Conservation (phyloP, 2,888 invertebrate species). For the Drosophila histrio region DNA sequence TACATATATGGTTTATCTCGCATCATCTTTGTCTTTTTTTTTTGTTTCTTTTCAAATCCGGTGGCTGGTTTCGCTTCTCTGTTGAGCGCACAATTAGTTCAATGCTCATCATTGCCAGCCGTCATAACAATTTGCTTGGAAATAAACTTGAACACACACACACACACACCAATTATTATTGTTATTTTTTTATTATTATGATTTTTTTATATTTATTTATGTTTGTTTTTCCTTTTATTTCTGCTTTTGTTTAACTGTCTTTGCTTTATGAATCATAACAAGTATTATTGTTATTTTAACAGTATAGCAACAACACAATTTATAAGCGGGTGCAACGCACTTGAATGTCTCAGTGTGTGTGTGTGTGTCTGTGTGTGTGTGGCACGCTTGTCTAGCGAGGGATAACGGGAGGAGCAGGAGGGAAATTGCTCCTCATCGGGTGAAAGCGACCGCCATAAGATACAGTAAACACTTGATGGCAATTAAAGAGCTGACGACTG, state of each 20-base stretch:
- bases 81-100: slow-evolving; percentile 78
- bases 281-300: slow-evolving; percentile 40
- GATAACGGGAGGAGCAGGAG: slow-evolving; percentile 37
- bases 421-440: slow-evolving; percentile 37
- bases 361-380: slow-evolving; percentile 27
- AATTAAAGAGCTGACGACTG: slow-evolving; percentile 56
- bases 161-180: slow-evolving; percentile 20
- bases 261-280: slow-evolving; percentile 29
- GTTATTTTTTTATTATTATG: slow-evolving; percentile 36
- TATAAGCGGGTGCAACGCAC: slow-evolving; percentile 66
- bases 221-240: slow-evolving; percentile 17
- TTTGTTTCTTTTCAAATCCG: slow-evolving; percentile 29
- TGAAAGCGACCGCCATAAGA: slow-evolving; percentile 61
- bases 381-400: slow-evolving; percentile 73
- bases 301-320: slow-evolving; percentile 32
- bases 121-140: slow-evolving; percentile 67
- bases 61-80: slow-evolving; percentile 50
- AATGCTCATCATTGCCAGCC: slow-evolving; percentile 63
- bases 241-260: neutral
- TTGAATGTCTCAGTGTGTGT: slow-evolving; percentile 13
- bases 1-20: neutral
- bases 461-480: slow-evolving; percentile 38
- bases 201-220: slow-evolving; percentile 22
- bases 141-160: slow-evolving; percentile 17
- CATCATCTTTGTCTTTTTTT: slow-evolving; percentile 1